phyloP scores from a whole-genome alignment of 2,797 vertebrate species.

The Anguilla marmorata region DNA sequence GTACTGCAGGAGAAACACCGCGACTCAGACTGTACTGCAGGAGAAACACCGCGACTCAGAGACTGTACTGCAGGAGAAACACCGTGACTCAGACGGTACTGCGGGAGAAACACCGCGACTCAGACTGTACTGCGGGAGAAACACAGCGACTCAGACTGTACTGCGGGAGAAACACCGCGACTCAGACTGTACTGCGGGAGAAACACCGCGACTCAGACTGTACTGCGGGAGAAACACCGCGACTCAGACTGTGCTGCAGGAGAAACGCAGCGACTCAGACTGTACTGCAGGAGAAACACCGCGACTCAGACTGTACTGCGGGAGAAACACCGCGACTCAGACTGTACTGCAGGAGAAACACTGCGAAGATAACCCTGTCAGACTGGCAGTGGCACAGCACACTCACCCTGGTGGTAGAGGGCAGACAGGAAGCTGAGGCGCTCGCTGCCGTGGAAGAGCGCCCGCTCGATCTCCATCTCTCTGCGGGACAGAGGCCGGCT shows the following conservation, averaged over 20 bases:
- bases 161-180: too few species aligned
- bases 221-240: background rate
- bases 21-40: too few species aligned
- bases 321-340: background rate
- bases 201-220: background rate
- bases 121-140: too few species aligned
- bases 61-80: background rate
- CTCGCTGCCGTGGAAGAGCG: constrained; percentile 87
- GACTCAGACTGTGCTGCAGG: background rate
- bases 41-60: background rate
- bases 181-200: background rate
- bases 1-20: too few species aligned
- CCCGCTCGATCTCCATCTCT: constrained; percentile 93
- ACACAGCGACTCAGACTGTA: background rate
- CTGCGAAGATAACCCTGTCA: background rate
- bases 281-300: background rate
- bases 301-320: background rate
- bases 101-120: background rate
- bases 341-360: background rate
- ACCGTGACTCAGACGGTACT: background rate
- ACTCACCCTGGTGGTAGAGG: constrained; percentile 86
- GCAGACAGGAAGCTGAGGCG: constrained; percentile 82
- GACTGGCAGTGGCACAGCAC: constrained; percentile 33
- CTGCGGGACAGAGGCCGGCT: constrained; percentile 84
- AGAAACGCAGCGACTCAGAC: background rate